phyloP scores from a whole-genome alignment of 2,797 vertebrate species.

The Gymnodraco acuticeps region DNA sequence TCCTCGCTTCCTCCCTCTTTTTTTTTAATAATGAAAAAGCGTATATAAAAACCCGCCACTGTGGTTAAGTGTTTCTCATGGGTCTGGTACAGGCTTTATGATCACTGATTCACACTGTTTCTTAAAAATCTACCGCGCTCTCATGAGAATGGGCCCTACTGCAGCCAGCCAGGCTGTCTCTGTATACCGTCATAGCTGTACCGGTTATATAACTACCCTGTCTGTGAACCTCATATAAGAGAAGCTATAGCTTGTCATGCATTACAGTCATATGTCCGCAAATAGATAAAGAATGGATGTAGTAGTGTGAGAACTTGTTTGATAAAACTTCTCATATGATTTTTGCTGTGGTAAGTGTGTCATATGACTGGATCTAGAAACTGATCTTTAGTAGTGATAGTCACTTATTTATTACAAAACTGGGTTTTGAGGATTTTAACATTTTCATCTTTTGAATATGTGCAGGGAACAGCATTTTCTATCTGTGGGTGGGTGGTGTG shows the following conservation, averaged over 20 bases:
- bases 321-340: not conserved
- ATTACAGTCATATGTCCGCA: not conserved
- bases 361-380: not conserved
- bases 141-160: slow-evolving; percentile 15
- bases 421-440: not conserved
- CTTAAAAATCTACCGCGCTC: slow-evolving; percentile 3
- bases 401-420: not conserved
- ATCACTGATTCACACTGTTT: slow-evolving; percentile 18
- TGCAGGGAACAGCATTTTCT: not conserved
- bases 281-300: not conserved
- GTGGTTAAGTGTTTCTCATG: not conserved
- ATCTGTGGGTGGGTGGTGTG: slow-evolving; percentile 14
- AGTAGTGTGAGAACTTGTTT: not conserved
- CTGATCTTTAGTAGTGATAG: not conserved
- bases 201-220: slow-evolving; percentile 20
- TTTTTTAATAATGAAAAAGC: not conserved
- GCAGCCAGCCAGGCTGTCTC: slow-evolving; percentile 13
- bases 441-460: slow-evolving; percentile 6
- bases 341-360: not conserved
- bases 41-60: not conserved
- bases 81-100: not conserved
- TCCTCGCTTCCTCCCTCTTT: not conserved
- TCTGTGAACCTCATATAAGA: slow-evolving; percentile 17
- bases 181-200: slow-evolving; percentile 7
- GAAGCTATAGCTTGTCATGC: not conserved